A percentile compares a stretch with the other conserved stretches of the same genome.
Evolutionary conservation across 2,113 vertebrate genomes (phyloP).

Genomic region (Platichthys stellatus): DNA sequence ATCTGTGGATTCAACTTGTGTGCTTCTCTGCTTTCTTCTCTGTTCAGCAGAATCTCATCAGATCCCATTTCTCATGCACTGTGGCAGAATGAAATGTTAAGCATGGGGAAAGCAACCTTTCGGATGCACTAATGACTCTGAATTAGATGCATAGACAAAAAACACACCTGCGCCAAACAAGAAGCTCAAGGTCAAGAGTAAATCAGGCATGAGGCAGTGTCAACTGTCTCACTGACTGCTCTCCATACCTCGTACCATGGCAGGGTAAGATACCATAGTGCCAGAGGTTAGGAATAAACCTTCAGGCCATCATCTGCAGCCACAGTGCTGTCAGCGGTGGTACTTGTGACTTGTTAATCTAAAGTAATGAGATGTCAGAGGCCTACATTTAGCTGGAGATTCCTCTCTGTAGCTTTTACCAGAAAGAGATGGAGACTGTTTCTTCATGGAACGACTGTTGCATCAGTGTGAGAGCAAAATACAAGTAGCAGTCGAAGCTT

Average conservation of each 20-base stretch:
- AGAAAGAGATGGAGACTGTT: conserved; percentile 9
- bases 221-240: conserved; percentile 10
- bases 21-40: not conserved
- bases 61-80: conserved; percentile 6
- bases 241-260: conserved; percentile 27
- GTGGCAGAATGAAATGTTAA: conserved; percentile 25
- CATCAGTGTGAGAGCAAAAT: conserved; percentile 20
- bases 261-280: conserved; percentile 30
- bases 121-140: conserved; percentile 1
- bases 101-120: conserved; percentile 14
- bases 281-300: conserved; percentile 59
- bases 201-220: conserved; percentile 15
- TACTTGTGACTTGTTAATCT: conserved; percentile 58
- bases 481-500: conserved; percentile 23
- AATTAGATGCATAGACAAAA: conserved; percentile 15
- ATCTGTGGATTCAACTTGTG: not conserved
- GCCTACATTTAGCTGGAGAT: conserved; percentile 26
- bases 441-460: conserved; percentile 12
- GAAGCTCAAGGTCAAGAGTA: conserved; percentile 26
- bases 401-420: not conserved
- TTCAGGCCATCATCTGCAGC: conserved; percentile 57
- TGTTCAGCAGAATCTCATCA: conserved; percentile 15
- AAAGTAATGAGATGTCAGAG: conserved; percentile 62
- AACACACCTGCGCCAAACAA: conserved; percentile 29
- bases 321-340: conserved; percentile 59